Conservation (phyloP, 2,888 invertebrate species). For the Agrenia bidenticulata region DNA sequence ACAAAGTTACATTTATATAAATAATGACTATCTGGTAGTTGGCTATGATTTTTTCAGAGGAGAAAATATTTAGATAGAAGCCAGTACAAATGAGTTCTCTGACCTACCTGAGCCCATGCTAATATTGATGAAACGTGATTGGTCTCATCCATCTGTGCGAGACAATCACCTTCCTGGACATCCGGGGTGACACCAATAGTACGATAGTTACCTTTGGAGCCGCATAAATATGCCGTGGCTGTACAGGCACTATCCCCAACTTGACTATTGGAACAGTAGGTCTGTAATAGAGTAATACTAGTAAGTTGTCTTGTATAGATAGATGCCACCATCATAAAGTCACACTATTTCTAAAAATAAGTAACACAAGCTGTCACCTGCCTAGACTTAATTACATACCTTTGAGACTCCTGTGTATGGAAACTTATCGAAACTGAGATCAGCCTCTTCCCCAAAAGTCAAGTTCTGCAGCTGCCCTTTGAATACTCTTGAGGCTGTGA, state of each 20-base stretch:
- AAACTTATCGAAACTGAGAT: conserved; percentile 35
- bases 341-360: no score
- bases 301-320: conserved; percentile 5
- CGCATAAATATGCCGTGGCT: conserved; percentile 55
- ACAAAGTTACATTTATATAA: conserved; percentile 1
- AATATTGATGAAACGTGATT: conserved; percentile 40
- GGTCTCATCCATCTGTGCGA: conserved; percentile 29
- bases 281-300: conserved; percentile 35
- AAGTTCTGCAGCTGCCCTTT: conserved; percentile 56
- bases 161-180: conserved; percentile 47
- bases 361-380: no score
- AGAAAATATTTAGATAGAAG: background rate
- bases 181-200: conserved; percentile 56
- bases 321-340: background rate
- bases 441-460: conserved; percentile 53
- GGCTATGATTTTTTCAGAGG: background rate
- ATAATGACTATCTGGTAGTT: background rate
- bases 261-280: conserved; percentile 44
- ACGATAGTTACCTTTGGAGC: conserved; percentile 56
- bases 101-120: conserved; percentile 20
- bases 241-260: conserved; percentile 48
- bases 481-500: conserved; percentile 57
- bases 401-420: conserved; percentile 35
- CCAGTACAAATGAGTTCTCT: background rate
- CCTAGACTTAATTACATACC: conserved; percentile 9